phyloP scores from a whole-genome alignment of 1,140 invertebrate species.

The Eurosta solidaginis region DNA sequence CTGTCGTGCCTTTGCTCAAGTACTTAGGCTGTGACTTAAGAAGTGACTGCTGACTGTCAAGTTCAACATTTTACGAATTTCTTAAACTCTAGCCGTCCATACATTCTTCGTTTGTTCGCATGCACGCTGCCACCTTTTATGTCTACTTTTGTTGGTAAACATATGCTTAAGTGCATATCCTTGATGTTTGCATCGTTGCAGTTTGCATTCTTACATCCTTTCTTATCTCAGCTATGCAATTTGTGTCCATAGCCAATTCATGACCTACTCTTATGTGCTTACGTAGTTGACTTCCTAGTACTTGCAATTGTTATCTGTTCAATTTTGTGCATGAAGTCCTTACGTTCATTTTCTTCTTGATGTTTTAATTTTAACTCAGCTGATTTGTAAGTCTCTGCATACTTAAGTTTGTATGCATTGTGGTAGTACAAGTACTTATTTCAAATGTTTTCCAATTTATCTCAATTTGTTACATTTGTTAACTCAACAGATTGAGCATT shows the following conservation, averaged over 20 bases:
- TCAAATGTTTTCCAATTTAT: constrained; percentile 22
- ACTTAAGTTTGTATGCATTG: neutral
- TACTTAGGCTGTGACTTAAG: neutral
- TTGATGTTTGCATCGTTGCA: neutral
- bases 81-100: neutral
- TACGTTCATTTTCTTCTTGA: neutral
- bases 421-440: neutral
- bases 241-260: neutral
- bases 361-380: too few species aligned
- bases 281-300: neutral
- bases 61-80: neutral
- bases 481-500: neutral
- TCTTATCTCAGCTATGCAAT: too few species aligned
- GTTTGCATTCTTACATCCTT: neutral
- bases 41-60: neutral
- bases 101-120: too few species aligned
- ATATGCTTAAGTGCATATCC: neutral
- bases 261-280: neutral
- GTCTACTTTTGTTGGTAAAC: neutral
- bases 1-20: neutral
- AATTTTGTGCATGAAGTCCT: neutral
- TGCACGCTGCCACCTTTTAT: neutral
- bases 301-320: neutral
- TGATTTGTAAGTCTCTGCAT: neutral
- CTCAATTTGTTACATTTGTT: constrained; percentile 18